Evolutionary conservation across 2,797 vertebrate genomes (phyloP), one percentile per base, ranked within the genome.

Genomic region (Diplodus puntazzo): DNA sequence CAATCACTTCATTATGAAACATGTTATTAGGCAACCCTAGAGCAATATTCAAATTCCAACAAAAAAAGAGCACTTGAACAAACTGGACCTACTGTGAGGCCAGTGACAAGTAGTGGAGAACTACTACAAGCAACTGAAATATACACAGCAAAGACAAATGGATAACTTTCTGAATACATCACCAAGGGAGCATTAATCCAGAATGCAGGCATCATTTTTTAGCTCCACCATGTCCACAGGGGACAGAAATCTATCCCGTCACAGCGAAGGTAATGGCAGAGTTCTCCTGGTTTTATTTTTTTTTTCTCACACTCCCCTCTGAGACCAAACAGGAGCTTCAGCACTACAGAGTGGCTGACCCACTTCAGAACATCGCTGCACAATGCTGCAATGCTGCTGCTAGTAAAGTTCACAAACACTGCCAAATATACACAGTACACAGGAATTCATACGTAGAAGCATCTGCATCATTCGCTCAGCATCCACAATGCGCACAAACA

Each of bases 341-440:
- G 77, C 62, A 73, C 66, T 45, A 63, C 62, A 68, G 75, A 86
- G 68, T 65, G 55, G 63, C 67, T 93, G 93, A 94, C 94, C 92
- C 92, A 94, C 81, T 95, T 93, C 85, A 88, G 64, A 84, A 84
- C 85, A 70, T 79, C 72, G 30, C 59, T 75, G 71, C 68, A 81
- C 79, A 84, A 82, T 70, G 52, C 89, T 82, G 88, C 88, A 83
- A 80, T 69, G 73, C 83, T 78, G 79, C 87, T 59, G 65, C 84
- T 65, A 46, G 62, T 71, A 81, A 83, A 85, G 79, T 85, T 88
- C 73, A 55, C 73, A 87, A 64, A 65, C 58, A 74, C 75, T 79
- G 63, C 66, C 70, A 83, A 79, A 92, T 75, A 83, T 46, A 69
- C 65, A 73, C 59, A 68, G 45, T 16, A 60, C 65, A 77, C 55